phyloP scores from a whole-genome alignment of 2,113 vertebrate species.

The Corythornis cristatus region DNA sequence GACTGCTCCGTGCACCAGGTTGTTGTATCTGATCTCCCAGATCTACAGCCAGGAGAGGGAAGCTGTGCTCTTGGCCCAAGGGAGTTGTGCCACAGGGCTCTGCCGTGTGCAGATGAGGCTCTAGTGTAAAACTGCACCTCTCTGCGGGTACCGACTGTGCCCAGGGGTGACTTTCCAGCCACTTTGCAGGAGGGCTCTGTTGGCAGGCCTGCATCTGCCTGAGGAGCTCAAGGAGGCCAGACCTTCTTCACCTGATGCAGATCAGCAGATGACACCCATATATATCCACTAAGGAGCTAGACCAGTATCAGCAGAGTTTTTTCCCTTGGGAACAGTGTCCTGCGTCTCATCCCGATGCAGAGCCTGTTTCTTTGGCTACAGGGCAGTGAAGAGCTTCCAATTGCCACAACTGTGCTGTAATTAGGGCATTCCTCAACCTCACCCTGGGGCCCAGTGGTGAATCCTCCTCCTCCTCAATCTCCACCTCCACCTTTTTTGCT shows the following conservation, averaged over 20 bases:
- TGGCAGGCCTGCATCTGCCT: background rate
- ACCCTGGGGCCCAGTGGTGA: rapidly evolving
- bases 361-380: slow-evolving; percentile 35
- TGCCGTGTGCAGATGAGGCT: background rate
- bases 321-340: slow-evolving; percentile 52
- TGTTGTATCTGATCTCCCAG: background rate
- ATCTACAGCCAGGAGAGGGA: background rate
- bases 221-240: background rate
- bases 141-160: background rate
- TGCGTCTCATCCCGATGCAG: background rate
- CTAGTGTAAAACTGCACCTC: background rate
- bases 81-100: background rate
- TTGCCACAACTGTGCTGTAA: background rate
- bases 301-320: background rate
- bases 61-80: rapidly evolving
- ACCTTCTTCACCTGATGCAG: background rate
- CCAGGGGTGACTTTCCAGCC: background rate
- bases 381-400: slow-evolving; percentile 6
- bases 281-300: background rate
- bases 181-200: background rate
- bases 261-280: background rate
- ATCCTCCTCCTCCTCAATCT: background rate
- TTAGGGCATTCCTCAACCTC: background rate
- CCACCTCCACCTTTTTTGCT: background rate
- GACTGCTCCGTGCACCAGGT: background rate